Conservation (phyloP, 2,888 invertebrate genomes). For the Drosophila nigritarsus region DNA sequence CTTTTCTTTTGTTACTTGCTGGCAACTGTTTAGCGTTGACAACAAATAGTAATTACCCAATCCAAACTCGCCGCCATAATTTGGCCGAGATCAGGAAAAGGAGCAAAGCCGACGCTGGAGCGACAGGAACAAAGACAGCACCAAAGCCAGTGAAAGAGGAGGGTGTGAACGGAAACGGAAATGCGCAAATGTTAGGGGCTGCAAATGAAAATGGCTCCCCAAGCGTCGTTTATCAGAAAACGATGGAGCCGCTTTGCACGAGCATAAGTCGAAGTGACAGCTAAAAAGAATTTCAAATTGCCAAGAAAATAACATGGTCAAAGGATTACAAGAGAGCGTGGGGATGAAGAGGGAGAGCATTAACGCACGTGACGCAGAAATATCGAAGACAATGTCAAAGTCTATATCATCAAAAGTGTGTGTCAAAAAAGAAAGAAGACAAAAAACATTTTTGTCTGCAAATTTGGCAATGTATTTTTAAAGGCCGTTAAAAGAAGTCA, state of each 20-base stretch:
- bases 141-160: constrained; percentile 20
- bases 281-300: constrained; percentile 22
- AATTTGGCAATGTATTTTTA: constrained; percentile 51
- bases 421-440: background rate
- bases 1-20: background rate
- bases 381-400: constrained; percentile 57
- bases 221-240: constrained; percentile 63
- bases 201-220: constrained; percentile 73
- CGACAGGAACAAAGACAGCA: background rate
- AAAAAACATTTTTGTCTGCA: background rate
- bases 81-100: constrained; percentile 29
- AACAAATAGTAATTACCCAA: constrained; percentile 71
- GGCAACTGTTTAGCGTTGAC: background rate
- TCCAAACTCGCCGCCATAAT: constrained; percentile 54
- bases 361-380: constrained; percentile 58
- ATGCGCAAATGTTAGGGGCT: constrained; percentile 71
- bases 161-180: constrained; percentile 71
- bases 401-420: constrained; percentile 41
- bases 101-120: background rate
- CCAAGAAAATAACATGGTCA: constrained; percentile 14
- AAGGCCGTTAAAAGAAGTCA: background rate
- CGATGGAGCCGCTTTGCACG: constrained; percentile 28
- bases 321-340: constrained; percentile 20
- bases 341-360: no score
- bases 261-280: constrained; percentile 41